Percentiles rank a stretch among this genome's conserved stretches.
phyloP scores from a whole-genome alignment of 2,888 invertebrate genomes.

The Melinaea marsaeus region DNA sequence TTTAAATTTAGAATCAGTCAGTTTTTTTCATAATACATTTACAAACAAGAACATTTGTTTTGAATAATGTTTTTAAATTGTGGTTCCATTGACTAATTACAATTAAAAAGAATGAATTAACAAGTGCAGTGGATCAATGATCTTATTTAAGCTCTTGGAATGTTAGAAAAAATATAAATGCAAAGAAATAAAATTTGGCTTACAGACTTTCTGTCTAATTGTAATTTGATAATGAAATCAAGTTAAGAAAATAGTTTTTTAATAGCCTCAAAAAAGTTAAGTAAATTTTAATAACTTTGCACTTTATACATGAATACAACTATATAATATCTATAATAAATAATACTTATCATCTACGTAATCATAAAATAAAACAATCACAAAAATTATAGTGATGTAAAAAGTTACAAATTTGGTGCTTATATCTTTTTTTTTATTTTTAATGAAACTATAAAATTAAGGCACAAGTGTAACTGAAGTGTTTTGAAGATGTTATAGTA shows the following conservation, averaged over 20 bases:
- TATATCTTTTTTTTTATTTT: not conserved
- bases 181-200: not conserved
- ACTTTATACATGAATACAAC: not conserved
- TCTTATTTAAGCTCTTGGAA: constrained; percentile 42
- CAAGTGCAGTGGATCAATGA: constrained; percentile 15
- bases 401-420: not conserved
- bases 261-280: not conserved
- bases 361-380: constrained; percentile 17
- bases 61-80: too few relatives aligned
- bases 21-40: too few relatives aligned
- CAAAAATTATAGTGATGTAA: constrained; percentile 15
- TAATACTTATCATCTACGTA: constrained; percentile 27
- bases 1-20: too few relatives aligned
- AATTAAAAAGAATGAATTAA: not conserved
- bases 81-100: too few relatives aligned
- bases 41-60: too few relatives aligned
- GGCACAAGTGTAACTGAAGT: constrained; percentile 10
- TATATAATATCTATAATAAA: constrained; percentile 19
- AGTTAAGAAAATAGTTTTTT: not conserved
- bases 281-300: constrained; percentile 2
- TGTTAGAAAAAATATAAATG: constrained; percentile 33
- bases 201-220: not conserved
- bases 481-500: too few relatives aligned
- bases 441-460: constrained; percentile 1
- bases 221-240: constrained; percentile 19